Evolutionary conservation across 2,888 invertebrate genomes (phyloP), one percentile per base, ranked within the genome.

Genomic region (Brenthis ino): DNA sequence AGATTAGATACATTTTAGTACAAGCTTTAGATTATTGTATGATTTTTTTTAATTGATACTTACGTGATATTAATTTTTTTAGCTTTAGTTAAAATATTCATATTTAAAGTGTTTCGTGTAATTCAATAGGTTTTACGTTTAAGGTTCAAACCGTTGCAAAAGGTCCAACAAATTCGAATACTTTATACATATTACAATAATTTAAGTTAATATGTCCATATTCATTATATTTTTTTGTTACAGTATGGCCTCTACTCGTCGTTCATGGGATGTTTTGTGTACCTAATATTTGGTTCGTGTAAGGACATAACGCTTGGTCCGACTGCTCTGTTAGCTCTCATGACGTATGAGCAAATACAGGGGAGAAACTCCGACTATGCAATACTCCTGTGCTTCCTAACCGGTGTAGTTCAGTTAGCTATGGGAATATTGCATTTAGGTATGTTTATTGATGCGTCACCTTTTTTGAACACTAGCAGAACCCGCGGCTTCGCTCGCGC

Each of bases 241-340:
- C 94, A 99, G 97, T 98, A 98, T 91, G 99, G 99, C 3, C 94
- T 99, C 63, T 99, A 99, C 91, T 98, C 98, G 0, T 97, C 98
- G 1, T 99, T 99, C 87, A 95, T 98, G 89, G 98, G 98, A 1
- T 98, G 98, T 80, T 97, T 99, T 85, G 94, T 99, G 53, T 99
- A 99, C 90, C 95, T 96, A 63, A 86, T 98, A 70, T 95, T 99
- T 77, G 99, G 99, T 37, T 97, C 98, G 61, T 96, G 96, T 82
- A 96, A 96, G 76, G 97, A 97, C 82, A 97, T 97, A 68, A 97
- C 97, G 6, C 95, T 97, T 70, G 97, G 99, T 8, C 98, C 99
- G 3, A 98, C 98, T 0, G 98, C 99, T n/a, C 94, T 98, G 67
- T 95, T 99, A 95, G 96, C 98, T 0, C 94, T 99, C 48, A 97